These are phyloP conservation scores for Sardinella longiceps DNA, from an alignment of 2,797 vertebrate species.

Conservation along the genomic window DNA sequence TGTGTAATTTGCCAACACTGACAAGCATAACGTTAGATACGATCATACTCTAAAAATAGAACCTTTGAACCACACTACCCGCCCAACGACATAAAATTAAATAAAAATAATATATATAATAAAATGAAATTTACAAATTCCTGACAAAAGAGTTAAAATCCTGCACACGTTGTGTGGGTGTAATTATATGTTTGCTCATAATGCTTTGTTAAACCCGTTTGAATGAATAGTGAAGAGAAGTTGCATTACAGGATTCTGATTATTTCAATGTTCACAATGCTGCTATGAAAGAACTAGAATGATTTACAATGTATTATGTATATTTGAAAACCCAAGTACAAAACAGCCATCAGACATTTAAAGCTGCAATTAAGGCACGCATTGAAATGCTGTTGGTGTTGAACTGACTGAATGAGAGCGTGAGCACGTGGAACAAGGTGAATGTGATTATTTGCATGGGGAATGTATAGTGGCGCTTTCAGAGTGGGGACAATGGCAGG, in stretches of 20 bases:
- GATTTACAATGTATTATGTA: background rate
- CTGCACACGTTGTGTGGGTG: conserved; percentile 33
- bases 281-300: background rate
- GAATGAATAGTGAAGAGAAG: background rate
- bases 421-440: background rate
- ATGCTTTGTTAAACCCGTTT: conserved; percentile 22
- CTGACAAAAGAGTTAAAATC: conserved; percentile 29
- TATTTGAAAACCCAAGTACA: background rate
- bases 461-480: background rate
- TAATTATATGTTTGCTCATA: conserved; percentile 21
- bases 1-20: background rate
- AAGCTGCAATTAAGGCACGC: conserved; percentile 35
- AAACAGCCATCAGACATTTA: background rate
- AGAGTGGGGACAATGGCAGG: background rate
- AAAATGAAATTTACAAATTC: too few relatives aligned
- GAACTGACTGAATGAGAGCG: background rate
- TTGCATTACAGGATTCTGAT: background rate
- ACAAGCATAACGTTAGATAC: conserved; percentile 4
- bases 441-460: background rate
- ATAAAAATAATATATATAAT: too few relatives aligned
- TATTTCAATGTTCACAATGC: background rate
- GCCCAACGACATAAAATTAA: too few relatives aligned
- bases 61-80: background rate
- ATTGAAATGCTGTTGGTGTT: background rate
- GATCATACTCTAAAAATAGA: background rate